Conservation (phyloP, 2,888 invertebrate genomes). For the Germaria angustata region DNA sequence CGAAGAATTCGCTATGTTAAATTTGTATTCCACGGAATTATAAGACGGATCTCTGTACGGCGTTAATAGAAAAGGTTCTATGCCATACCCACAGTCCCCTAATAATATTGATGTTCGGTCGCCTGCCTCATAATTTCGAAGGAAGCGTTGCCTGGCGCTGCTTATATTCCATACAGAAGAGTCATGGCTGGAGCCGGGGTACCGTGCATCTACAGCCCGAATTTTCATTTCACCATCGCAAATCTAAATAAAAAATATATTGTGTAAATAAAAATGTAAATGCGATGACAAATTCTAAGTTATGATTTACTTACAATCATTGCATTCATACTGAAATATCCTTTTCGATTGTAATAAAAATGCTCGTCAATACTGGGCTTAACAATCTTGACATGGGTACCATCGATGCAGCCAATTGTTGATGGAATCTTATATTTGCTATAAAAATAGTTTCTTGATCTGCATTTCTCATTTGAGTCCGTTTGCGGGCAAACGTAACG, state of each 20-base stretch:
- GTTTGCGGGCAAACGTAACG: too few relatives aligned
- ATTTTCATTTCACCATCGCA: too few relatives aligned
- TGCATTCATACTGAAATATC: too few relatives aligned
- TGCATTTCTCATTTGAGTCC: too few relatives aligned
- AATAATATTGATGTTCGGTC: not conserved
- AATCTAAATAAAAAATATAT: slow-evolving; percentile 1
- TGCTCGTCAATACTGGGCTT: too few relatives aligned
- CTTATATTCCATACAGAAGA: not conserved
- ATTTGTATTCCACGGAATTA: slow-evolving; percentile 19
- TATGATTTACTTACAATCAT: not conserved
- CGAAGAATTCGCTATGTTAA: slow-evolving; percentile 16
- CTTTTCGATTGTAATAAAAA: too few relatives aligned
- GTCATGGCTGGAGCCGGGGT: not conserved
- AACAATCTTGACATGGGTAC: not conserved
- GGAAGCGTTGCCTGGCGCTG: not conserved
- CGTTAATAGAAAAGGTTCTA: slow-evolving; percentile 11
- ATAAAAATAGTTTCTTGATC: too few relatives aligned
- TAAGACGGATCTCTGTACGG: slow-evolving; percentile 19
- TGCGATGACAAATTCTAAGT: not conserved
- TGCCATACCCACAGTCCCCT: too few relatives aligned
- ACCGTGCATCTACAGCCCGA: not conserved
- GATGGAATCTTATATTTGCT: too few relatives aligned
- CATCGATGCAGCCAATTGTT: not conserved
- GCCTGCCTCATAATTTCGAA: not conserved
- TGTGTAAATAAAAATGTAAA: not conserved